Evolutionary conservation across 1,140 invertebrate genomes (phyloP).

Genomic region (Zaprionus kolodkinae): DNA sequence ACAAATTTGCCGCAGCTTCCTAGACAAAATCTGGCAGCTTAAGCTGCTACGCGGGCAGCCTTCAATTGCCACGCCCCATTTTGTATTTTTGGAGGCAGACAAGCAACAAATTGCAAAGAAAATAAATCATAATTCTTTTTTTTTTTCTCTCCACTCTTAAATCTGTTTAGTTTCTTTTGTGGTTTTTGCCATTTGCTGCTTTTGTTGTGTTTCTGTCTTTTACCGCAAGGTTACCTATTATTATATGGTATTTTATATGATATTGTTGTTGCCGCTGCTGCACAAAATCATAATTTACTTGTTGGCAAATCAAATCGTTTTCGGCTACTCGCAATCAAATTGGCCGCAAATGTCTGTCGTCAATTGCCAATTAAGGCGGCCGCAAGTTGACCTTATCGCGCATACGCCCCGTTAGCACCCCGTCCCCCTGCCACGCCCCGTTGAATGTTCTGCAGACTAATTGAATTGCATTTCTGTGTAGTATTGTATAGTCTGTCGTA

Average conservation of each 20-base stretch:
- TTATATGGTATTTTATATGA: constrained; percentile 34
- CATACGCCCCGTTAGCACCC: constrained; percentile 58
- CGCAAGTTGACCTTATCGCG: constrained; percentile 66
- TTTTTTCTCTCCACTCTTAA: constrained; percentile 35
- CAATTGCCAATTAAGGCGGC: constrained; percentile 74
- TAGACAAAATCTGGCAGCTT: constrained; percentile 57
- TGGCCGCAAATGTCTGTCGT: constrained; percentile 72
- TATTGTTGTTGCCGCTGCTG: constrained; percentile 41
- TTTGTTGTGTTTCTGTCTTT: constrained; percentile 63
- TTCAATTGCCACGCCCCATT: constrained; percentile 68
- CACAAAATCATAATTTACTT: constrained; percentile 73
- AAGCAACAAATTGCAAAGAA: constrained; percentile 45
- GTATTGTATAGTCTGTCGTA: neutral
- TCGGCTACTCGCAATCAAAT: constrained; percentile 58
- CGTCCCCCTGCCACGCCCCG: neutral
- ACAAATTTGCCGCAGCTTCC: constrained; percentile 50
- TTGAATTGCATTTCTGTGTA: constrained; percentile 67
- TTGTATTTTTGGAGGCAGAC: constrained; percentile 63
- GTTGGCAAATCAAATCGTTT: constrained; percentile 77
- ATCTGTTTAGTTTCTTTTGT: constrained; percentile 28
- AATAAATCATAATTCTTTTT: constrained; percentile 61
- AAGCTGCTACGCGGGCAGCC: constrained; percentile 34
- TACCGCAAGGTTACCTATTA: constrained; percentile 70
- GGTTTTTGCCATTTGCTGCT: constrained; percentile 46
- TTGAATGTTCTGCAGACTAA: constrained; percentile 34